Evolutionary conservation across 2,888 invertebrate species (phyloP), one percentile per base, ranked within the genome.

Genomic region (Campaea margaritaria): DNA sequence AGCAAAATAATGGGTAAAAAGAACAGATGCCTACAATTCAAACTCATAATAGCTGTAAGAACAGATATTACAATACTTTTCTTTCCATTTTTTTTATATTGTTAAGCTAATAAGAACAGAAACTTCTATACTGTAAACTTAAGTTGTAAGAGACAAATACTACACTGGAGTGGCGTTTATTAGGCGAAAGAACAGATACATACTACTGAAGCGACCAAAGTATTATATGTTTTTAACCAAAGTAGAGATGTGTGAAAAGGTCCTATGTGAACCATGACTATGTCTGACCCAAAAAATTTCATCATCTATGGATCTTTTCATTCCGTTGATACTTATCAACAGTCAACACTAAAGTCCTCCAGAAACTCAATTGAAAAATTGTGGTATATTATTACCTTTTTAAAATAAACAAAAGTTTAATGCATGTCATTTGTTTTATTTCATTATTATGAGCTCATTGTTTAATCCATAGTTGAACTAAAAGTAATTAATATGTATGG

Each of bases 1-100:
- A 91, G 59, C 87, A 86, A 71, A 68, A 77, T 44, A 89, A 89
- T 78, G 89, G 86, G 58, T 85, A 85, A 72, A 62, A 51, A 75
- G 75, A 75, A 77, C 70, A 70, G 73, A 68, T 57, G 72, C 70
- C 73, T 76, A 72, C 62, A 65, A 51, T 62, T 65, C 62, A 55
- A 47, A 3, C 21, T 54, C 12, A 61, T 64, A 64, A 54, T 69
- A 67, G 75, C 78, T 79, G 76, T 72, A 79, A 79, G 85, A 81
- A 83, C 79, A 78, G 82, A 81, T 80, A 74, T 53, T 69, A 73
- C 69, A 58, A 49, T 50, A 47, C 39, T 45, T 44, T 42, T 46
- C 55, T 38, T 36, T 64, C 57, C 38, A 50, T 21, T 54, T 13
- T 62, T 57, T 64, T 61, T 66, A 49, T 38, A 47, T 46, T 49